These are phyloP conservation scores for Oplegnathus fasciatus DNA, from an alignment of 2,113 vertebrate species.

Conservation along the genomic window DNA sequence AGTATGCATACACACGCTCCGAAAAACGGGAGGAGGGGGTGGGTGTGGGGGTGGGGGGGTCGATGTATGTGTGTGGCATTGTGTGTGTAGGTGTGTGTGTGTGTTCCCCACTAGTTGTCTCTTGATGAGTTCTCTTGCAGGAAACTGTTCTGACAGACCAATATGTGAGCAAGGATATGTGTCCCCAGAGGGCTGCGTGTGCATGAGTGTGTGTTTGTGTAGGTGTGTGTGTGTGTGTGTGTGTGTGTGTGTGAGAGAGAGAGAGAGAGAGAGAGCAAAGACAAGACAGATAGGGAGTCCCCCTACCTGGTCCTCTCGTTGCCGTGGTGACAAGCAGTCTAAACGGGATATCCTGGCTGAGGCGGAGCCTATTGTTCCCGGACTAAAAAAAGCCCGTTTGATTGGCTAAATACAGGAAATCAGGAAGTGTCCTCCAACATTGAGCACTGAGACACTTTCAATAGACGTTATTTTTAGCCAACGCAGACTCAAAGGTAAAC, in stretches of 20 bases:
- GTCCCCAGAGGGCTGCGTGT: constrained; percentile 25
- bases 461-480: constrained; percentile 69
- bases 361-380: constrained; percentile 78
- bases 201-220: constrained; percentile 31
- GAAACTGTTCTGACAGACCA: constrained; percentile 56
- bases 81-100: constrained; percentile 17
- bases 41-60: background rate
- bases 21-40: constrained; percentile 18
- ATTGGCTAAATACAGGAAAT: constrained; percentile 79
- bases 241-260: background rate
- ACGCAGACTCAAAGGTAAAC: constrained; percentile 18
- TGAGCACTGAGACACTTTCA: constrained; percentile 61
- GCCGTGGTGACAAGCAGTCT: constrained; percentile 79
- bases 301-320: constrained; percentile 59
- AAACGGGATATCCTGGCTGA: constrained; percentile 85
- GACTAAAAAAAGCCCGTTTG: constrained; percentile 78
- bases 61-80: background rate
- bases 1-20: constrained; percentile 91
- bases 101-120: constrained; percentile 33
- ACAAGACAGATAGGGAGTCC: constrained; percentile 41
- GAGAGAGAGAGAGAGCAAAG: constrained; percentile 12
- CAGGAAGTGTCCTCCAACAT: constrained; percentile 76
- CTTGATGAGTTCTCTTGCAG: constrained; percentile 49
- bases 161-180: constrained; percentile 49
- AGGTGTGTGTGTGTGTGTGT: constrained; percentile 1